Evolutionary conservation across 1,140 invertebrate species (phyloP), one percentile per base, ranked within the genome.

Genomic region (Chlorops oryzae): DNA sequence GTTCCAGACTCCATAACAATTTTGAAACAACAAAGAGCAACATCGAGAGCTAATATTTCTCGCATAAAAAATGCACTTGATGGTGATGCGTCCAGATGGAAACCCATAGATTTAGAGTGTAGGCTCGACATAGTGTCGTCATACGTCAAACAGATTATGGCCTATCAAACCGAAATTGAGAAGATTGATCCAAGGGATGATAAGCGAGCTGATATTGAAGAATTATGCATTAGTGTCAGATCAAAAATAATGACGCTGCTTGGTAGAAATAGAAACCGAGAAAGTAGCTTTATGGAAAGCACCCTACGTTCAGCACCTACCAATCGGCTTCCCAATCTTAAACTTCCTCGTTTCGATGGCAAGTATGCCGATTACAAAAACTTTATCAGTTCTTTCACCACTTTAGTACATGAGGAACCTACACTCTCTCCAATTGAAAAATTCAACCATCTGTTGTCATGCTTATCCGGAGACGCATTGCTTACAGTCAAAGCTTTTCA

Each of bases 391-490:
- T 15, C 34, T 18, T 47, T 47, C 22, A 23, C 34, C 12, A 47
- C 34, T 21, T 37, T 35, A 20, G 45, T 47, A 22, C 28, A 35
- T 34, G 37, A 21, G 20, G 45, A 47, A 12, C 28, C 17, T 13
- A 35, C 45, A 25, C 42, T 47, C n/a, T 25, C 37, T 38, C 22
- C 38, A 15, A 48, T 48, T 23, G 35, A 48, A 18, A 48, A 53
- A 28, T 54, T 49, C 22, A 49, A 44, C 32, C 41, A 54, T 39
- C n/a, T n/a, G n/a, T n/a, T n/a, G n/a, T n/a, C n/a, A n/a, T n/a
- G n/a, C n/a, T n/a, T n/a, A n/a, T n/a, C n/a, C n/a, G n/a, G n/a
- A n/a, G n/a, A n/a, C n/a, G n/a, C n/a, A n/a, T n/a, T n/a, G n/a
- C n/a, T n/a, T n/a, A 49, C 37, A 12, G 38, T 50, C 3, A 42